These are phyloP conservation scores for Xiphias gladius DNA, from an alignment of 2,113 vertebrate genomes.

Conservation along the genomic window DNA sequence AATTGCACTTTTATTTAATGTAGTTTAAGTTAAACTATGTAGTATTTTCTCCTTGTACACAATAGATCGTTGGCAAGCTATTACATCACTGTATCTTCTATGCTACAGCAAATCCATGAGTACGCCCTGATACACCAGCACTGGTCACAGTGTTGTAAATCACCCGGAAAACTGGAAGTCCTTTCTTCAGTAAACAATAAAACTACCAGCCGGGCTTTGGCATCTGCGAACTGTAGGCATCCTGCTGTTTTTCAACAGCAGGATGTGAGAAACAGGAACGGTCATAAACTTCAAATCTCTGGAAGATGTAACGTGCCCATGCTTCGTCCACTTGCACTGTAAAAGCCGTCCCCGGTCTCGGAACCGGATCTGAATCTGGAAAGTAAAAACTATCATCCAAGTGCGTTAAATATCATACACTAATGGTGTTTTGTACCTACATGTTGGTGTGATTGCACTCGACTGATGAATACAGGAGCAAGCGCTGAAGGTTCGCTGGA, in stretches of 20 bases:
- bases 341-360: too few species aligned
- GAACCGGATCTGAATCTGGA: too few species aligned
- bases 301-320: background rate
- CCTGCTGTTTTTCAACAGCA: conserved; percentile 42
- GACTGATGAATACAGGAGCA: too few species aligned
- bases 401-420: too few species aligned
- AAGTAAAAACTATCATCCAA: too few species aligned
- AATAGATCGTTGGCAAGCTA: background rate
- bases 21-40: background rate
- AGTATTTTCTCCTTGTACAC: background rate
- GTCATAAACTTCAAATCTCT: background rate
- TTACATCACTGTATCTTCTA: background rate
- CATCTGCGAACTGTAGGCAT: background rate
- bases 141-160: background rate
- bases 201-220: background rate
- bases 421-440: too few species aligned
- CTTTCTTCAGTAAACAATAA: background rate
- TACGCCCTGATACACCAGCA: background rate
- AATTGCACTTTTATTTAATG: too few species aligned
- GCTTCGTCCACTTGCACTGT: background rate
- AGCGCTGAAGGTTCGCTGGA: too few species aligned
- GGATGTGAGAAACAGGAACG: conserved; percentile 54
- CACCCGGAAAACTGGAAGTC: background rate
- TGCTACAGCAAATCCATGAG: background rate
- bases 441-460: too few species aligned